Evolutionary conservation across 2,888 invertebrate species (phyloP), one percentile per base, ranked within the genome.

Genomic region (Epicampocera succincta): DNA sequence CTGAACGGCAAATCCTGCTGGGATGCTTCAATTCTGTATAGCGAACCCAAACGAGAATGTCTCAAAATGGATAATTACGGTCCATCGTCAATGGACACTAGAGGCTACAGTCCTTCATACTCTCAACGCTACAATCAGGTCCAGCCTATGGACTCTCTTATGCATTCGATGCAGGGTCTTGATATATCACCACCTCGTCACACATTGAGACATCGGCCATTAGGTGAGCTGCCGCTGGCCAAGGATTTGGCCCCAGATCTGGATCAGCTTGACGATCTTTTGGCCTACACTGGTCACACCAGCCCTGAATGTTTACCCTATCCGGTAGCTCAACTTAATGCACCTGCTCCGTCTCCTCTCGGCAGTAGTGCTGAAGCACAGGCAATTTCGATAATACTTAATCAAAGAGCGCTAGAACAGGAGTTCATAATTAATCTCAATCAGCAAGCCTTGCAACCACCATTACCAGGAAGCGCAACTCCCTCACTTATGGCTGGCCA

Each of bases 1-100:
- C 93, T 98, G 72, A 95, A 96, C 38, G 98, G 99, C 61, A 99
- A 98, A 92, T 96, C 97, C 63, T 97, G 97, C 87, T 99, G 99
- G 98, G 98, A 99, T 91, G 97, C 97, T 46, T 96, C 97, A 0
- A 96, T 98, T 78, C 92, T 99, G 0, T 97, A 97, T 91, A 94
- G 95, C 88, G 95, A 95, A 86, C 95, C 96, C 33, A 82, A 82
- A 0, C 86, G 88, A 1, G 87, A 86, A 42, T 33, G 69, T 65
- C 25, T 60, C 1, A 77, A 84, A 58, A 40, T 60, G 8, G 82
- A 78, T 48, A 65, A 74, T 3, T 78, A 58, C 48, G 21, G 56
- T 4, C 68, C 74, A 13, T 46, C 65, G 6, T 75, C 80, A 12
- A 63, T 82, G 4, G 82, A 82, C 29, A 13, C 46, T 13, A 63